Conservation (phyloP, 2,113 vertebrate species). For the Manacus vitellinus region DNA sequence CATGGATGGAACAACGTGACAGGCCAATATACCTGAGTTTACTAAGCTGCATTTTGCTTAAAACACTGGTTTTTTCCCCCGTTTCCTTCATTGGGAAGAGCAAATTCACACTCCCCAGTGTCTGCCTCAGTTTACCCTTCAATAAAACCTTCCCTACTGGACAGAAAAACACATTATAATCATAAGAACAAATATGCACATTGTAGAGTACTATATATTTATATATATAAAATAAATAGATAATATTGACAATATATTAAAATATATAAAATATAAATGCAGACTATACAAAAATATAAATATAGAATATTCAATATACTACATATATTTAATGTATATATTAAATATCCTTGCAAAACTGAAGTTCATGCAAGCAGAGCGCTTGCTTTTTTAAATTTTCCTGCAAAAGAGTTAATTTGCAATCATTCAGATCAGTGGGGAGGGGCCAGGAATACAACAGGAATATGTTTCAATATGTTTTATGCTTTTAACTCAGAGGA, state of each 20-base stretch:
- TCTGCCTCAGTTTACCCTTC: not conserved
- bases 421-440: not conserved
- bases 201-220: fast-evolving
- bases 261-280: no score
- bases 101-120: not conserved
- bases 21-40: not conserved
- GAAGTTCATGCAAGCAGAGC: not conserved
- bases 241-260: no score
- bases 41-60: not conserved
- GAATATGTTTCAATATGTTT: not conserved
- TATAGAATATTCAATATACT: no score
- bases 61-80: not conserved
- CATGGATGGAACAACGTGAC: no score
- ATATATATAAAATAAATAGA: no score
- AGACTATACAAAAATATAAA: no score
- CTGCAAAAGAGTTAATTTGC: not conserved
- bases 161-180: not conserved
- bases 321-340: no score
- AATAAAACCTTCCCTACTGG: not conserved
- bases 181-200: fast-evolving
- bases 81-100: not conserved
- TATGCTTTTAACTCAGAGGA: not conserved
- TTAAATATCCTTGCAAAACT: not conserved
- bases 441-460: not conserved
- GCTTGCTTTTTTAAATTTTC: not conserved